These are phyloP conservation scores for fruit fly (Drosophila melanogaster) DNA, from an alignment of 1,140 invertebrate genomes.

Conservation along the genomic window Release_6_plus_ISO1_MT NT_037436.4:9211501-9212000, in stretches of 20 bases:
- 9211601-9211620: neutral
- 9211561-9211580: neutral
- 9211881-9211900: conserved; percentile 11
- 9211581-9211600: neutral
- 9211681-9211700: conserved; percentile 42
- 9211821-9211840: conserved; percentile 14
- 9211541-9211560: neutral
- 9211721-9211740: conserved; percentile 19
- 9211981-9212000: conserved; percentile 13
- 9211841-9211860: conserved; percentile 30
- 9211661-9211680: conserved; percentile 13
- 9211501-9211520: neutral
- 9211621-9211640: conserved; percentile 20
- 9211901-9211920: conserved; percentile 12
- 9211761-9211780: conserved; percentile 62
- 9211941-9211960: conserved; percentile 6
- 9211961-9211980: conserved; percentile 13
- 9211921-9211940: neutral
- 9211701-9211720: conserved; percentile 30
- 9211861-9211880: conserved; percentile 13
- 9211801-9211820: conserved; percentile 9
- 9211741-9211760: conserved; percentile 33
- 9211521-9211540: conserved; percentile 5
- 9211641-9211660: conserved; percentile 6
- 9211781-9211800: conserved; percentile 42